Percentiles rank a stretch among this genome's conserved stretches.
Conservation (phyloP, 2,113 vertebrate genomes). For the Oreochromis niloticus region DNA sequence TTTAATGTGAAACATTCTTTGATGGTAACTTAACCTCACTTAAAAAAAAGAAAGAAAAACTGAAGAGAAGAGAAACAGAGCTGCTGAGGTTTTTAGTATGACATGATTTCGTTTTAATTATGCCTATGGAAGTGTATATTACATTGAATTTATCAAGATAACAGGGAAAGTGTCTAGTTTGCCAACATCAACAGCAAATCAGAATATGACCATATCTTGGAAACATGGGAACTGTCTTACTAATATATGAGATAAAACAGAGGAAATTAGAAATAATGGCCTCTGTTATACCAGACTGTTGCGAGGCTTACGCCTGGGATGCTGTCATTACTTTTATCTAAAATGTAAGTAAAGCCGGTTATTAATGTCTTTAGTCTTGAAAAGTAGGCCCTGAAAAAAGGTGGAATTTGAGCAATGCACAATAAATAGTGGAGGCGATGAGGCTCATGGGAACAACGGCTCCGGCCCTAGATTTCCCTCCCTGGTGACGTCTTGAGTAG, state of each 20-base stretch:
- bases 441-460: conserved; percentile 26
- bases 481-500: conserved; percentile 36
- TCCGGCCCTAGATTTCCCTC: conserved; percentile 37
- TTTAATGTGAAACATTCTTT: background rate
- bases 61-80: background rate
- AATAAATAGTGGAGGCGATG: conserved; percentile 57
- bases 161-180: background rate
- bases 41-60: background rate
- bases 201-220: background rate
- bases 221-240: background rate
- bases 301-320: background rate
- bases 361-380: conserved; percentile 19
- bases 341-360: conserved; percentile 33
- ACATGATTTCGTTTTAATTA: background rate
- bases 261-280: background rate
- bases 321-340: background rate
- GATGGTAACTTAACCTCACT: background rate
- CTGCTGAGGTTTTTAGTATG: background rate
- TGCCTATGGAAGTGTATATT: background rate
- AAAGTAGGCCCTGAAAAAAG: background rate
- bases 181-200: background rate
- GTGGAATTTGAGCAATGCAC: conserved; percentile 38
- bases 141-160: background rate
- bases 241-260: background rate
- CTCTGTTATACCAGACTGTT: background rate